Conservation (phyloP, 2,113 vertebrate genomes). For the Garra rufa region DNA sequence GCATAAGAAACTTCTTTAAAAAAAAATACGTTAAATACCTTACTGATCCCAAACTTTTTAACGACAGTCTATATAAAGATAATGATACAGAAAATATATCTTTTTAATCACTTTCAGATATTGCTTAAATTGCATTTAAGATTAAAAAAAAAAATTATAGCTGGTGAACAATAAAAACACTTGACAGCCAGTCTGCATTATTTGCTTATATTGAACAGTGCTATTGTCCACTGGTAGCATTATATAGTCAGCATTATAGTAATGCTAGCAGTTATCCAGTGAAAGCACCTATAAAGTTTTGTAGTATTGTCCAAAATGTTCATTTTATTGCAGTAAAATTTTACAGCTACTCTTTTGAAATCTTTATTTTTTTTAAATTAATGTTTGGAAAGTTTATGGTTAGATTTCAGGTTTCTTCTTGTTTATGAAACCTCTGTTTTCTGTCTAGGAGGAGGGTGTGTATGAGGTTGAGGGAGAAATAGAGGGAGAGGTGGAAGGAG, state of each 20-base stretch:
- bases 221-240: background rate
- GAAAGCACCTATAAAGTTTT: background rate
- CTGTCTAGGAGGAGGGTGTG: slow-evolving; percentile 61
- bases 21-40: no score
- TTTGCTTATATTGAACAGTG: background rate
- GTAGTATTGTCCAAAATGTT: background rate
- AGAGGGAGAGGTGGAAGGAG: slow-evolving; percentile 70
- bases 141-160: no score
- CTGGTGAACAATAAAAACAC: background rate
- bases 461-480: slow-evolving; percentile 63
- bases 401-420: background rate
- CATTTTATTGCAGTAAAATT: background rate
- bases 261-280: background rate
- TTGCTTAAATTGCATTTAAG: background rate
- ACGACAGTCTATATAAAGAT: background rate
- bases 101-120: background rate
- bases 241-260: background rate
- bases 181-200: background rate
- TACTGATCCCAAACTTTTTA: no score
- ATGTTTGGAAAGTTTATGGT: background rate
- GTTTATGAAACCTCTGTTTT: slow-evolving; percentile 17
- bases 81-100: background rate
- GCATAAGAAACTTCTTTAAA: no score
- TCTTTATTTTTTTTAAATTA: background rate
- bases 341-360: background rate